A percentile compares a stretch with the other conserved stretches of the same genome.
Conservation (phyloP, 2,888 invertebrate species). For the Osmoderma eremita region DNA sequence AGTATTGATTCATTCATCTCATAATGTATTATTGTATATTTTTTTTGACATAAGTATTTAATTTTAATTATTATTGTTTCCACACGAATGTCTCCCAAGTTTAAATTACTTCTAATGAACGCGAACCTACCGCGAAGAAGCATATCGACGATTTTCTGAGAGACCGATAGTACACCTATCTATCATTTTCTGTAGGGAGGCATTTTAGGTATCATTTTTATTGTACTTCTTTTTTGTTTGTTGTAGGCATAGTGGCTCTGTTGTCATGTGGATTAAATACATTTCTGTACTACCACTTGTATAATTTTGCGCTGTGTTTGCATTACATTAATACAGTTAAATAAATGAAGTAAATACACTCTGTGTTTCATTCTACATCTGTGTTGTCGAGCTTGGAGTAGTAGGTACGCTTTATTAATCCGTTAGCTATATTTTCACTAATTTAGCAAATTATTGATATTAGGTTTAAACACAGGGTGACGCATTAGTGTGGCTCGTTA, state of each 20-base stretch:
- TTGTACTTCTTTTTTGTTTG: conserved; percentile 36
- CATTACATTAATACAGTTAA: conserved; percentile 43
- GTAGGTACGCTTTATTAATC: no score
- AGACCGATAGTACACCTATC: conserved; percentile 3
- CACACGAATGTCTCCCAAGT: not conserved
- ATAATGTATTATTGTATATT: conserved; percentile 42
- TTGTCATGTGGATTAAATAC: conserved; percentile 32
- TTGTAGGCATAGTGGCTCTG: conserved; percentile 37
- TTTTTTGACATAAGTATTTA: conserved; percentile 40
- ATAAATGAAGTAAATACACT: conserved; percentile 35
- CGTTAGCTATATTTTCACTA: not conserved
- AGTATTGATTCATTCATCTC: conserved; percentile 34
- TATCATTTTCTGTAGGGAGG: conserved; percentile 31
- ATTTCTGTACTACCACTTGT: conserved; percentile 36
- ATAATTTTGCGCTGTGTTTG: conserved; percentile 49
- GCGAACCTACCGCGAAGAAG: conserved; percentile 1
- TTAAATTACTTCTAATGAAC: not conserved
- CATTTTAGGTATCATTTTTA: conserved; percentile 36
- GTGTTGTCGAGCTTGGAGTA: conserved; percentile 2
- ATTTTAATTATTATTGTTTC: conserved; percentile 44
- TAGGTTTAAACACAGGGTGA: not conserved
- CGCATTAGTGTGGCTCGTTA: no score
- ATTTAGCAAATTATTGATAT: not conserved
- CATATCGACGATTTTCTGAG: conserved; percentile 19
- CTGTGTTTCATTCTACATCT: conserved; percentile 29